phyloP scores from a whole-genome alignment of 2,113 vertebrate species.

The Alligator sinensis region DNA sequence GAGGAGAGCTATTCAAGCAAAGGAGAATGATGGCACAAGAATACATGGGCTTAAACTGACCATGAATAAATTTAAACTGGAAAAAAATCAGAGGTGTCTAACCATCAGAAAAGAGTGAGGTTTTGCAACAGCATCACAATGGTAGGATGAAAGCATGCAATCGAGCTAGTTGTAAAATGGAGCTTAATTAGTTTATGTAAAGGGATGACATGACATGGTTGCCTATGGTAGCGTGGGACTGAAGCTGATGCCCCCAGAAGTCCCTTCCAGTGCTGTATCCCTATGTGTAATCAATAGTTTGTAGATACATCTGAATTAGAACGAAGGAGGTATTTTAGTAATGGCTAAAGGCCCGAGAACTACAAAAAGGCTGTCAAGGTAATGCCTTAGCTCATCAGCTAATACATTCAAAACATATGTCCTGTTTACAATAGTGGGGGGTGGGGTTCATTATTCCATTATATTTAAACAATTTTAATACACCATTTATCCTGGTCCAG shows the following conservation, averaged over 20 bases:
- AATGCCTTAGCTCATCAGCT: conserved; percentile 20
- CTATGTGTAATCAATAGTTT: conserved; percentile 3
- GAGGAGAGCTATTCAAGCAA: background rate
- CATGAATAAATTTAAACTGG: background rate
- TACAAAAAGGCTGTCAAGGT: conserved; percentile 40
- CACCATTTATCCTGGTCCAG: conserved; percentile 39
- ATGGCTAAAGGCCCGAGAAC: conserved; percentile 21
- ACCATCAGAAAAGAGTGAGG: background rate
- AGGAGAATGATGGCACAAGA: background rate
- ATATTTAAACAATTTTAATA: background rate
- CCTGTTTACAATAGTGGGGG: no score
- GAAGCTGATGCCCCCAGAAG: conserved; percentile 50
- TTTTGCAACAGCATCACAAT: background rate
- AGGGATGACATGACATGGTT: conserved; percentile 13
- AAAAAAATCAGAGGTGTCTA: background rate
- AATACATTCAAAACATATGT: background rate
- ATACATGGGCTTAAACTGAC: background rate
- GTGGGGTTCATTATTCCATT: no score
- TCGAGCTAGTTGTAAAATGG: conserved; percentile 5
- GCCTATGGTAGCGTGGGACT: conserved; percentile 12
- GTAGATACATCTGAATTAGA: background rate
- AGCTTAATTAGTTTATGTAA: conserved; percentile 41
- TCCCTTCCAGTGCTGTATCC: conserved; percentile 5
- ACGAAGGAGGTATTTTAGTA: conserved; percentile 5
- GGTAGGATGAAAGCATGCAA: background rate